A percentile compares a stretch with the other conserved stretches of the same genome.
These are phyloP conservation scores for Metellina segmentata DNA, from an alignment of 2,888 invertebrate genomes.

Conservation along the genomic window DNA sequence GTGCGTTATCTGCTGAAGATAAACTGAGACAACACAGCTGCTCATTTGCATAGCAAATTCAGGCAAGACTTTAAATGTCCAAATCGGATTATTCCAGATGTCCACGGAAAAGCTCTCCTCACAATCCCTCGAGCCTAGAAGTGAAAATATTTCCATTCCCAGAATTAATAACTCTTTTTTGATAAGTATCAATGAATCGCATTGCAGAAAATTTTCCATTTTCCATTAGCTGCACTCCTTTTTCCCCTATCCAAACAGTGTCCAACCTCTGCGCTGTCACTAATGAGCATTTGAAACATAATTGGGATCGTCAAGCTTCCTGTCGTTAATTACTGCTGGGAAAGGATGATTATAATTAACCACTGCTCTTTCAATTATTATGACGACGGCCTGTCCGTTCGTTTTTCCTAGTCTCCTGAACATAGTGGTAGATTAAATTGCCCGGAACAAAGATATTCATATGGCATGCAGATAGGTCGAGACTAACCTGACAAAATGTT, in stretches of 20 bases:
- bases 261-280: conserved; percentile 12
- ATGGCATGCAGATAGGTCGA: conserved; percentile 1
- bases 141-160: not conserved
- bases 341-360: conserved; percentile 71
- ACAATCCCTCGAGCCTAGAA: no score
- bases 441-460: conserved; percentile 40
- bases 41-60: conserved; percentile 16
- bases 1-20: no score
- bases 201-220: conserved; percentile 51
- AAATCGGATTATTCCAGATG: not conserved
- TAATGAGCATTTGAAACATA: conserved; percentile 69
- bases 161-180: not conserved
- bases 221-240: conserved; percentile 16
- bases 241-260: conserved; percentile 31
- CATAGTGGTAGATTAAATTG: conserved; percentile 49
- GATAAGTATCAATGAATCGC: conserved; percentile 27
- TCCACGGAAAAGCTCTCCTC: no score
- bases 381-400: conserved; percentile 38
- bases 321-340: conserved; percentile 65
- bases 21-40: no score
- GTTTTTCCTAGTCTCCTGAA: conserved; percentile 41
- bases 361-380: conserved; percentile 72
- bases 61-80: not conserved
- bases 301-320: conserved; percentile 72
- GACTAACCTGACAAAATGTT: conserved; percentile 37